Evolutionary conservation across 2,888 invertebrate species (phyloP).

Genomic region (Ceriagrion tenellum): DNA sequence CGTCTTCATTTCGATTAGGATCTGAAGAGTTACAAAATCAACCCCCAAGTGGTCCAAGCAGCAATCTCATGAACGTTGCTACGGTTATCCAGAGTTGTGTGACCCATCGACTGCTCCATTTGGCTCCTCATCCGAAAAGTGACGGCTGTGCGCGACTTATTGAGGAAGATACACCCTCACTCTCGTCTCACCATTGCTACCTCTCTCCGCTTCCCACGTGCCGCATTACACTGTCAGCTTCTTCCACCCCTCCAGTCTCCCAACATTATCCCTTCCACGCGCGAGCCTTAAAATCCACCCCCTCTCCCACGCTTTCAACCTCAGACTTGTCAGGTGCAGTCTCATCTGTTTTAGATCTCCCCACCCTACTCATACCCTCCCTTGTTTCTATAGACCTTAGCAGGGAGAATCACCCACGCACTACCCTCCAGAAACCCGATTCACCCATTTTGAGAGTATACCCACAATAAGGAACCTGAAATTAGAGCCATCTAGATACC

Average conservation of each 20-base stretch:
- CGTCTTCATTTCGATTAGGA: no score
- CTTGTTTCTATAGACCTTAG: no score
- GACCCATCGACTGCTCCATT: not conserved
- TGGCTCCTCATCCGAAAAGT: not conserved
- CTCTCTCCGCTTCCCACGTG: not conserved
- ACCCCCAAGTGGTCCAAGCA: no score
- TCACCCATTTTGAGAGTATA: no score
- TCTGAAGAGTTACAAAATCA: no score
- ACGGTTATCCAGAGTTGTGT: no score
- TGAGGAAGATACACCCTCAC: not conserved
- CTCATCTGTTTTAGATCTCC: not conserved
- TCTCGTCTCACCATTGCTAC: not conserved
- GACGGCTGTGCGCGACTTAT: not conserved
- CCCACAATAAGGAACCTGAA: no score
- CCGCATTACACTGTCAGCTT: not conserved
- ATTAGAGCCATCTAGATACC: no score
- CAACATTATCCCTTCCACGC: not conserved
- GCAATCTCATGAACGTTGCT: no score
- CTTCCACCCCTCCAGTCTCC: not conserved
- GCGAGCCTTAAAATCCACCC: not conserved
- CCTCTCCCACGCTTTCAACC: not conserved
- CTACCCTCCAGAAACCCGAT: no score
- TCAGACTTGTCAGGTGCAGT: slow-evolving; percentile 5
- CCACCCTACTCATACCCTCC: not conserved
- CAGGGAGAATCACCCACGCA: no score